Base-by-base conservation (phyloP, 1,140 invertebrate species). In the Daktulosphaira vitifoliae region DNA sequence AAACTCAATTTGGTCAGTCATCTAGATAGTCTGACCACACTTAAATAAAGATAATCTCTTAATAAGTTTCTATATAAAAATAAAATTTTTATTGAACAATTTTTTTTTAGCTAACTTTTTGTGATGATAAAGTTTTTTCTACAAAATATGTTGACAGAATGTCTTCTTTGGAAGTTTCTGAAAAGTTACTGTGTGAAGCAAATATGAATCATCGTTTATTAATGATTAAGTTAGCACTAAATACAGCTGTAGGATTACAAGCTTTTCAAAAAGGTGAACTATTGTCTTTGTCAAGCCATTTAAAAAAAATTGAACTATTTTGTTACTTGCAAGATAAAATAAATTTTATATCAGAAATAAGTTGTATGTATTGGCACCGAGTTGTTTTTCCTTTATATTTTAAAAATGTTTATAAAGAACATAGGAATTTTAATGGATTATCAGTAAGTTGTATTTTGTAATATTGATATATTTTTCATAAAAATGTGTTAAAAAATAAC, bases 341-440 rank as follows among this genome's bases (percentile, higher is more conserved):
- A 59, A 73, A 81, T 39, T 72, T 75, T 65, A 78, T 83, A 20
- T 86, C 83, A 72, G 81, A 89, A 73, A 86, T 85, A 70, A 84
- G 84, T 39, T 87, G 88, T 76, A 73, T 92, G n/a, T 87, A 88
- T 73, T 90, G 87, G 83, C 88, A 92, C 29, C 56, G 42, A 71
- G 82, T 85, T 67, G 78, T 92, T 51, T 76, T 90, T 39, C 82
- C 85, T 6, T 81, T 87, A 26, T 92, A 92, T 76, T 82, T 91
- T 71, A 78, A 83, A 68, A 81, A 85, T 71, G 73, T 87, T 42
- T 83, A 84, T 71, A 80, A 81, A 54, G 80, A 78, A 68, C 79
- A 83, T 66, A 74, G 79, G 39, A 81, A 87, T 76, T 75, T 81
- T 50, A 76, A 81, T 46, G 81, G 81, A 72, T 72, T 81, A 69